Percentiles rank a stretch among this genome's conserved stretches.
phyloP scores from a whole-genome alignment of 2,113 vertebrate genomes.

The Limanda limanda region DNA sequence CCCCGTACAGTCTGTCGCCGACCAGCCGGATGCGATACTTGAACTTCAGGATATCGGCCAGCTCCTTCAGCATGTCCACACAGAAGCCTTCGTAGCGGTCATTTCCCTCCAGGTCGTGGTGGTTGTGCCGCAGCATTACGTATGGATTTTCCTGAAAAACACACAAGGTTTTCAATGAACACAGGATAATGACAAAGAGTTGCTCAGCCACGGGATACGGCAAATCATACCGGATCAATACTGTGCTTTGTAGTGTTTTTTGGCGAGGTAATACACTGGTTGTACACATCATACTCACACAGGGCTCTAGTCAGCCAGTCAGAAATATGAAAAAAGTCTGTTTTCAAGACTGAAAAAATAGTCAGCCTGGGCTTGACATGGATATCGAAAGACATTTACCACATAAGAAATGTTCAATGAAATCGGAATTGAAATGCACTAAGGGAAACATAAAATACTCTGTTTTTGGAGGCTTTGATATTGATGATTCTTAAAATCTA shows the following conservation, averaged over 20 bases:
- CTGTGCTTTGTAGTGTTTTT: background rate
- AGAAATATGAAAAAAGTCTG: background rate
- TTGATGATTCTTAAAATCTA: background rate
- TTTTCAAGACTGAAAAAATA: background rate
- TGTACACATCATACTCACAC: background rate
- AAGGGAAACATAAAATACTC: background rate
- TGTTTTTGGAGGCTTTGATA: background rate
- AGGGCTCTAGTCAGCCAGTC: background rate
- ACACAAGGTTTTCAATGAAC: background rate
- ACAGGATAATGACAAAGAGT: background rate
- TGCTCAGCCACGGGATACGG: no score
- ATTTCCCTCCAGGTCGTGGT: constrained; percentile 94
- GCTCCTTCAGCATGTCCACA: constrained; percentile 97
- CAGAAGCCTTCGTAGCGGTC: constrained; percentile 98
- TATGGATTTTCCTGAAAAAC: constrained; percentile 97
- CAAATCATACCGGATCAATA: background rate
- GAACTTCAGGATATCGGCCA: constrained; percentile 94
- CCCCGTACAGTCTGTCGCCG: constrained; percentile 91
- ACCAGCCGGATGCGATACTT: constrained; percentile 96
- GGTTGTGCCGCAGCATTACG: constrained; percentile 95
- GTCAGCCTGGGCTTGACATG: background rate
- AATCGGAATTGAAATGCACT: background rate
- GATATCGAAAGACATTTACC: background rate
- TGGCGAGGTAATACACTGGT: background rate
- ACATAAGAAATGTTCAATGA: background rate